Percentiles rank a stretch among this genome's conserved stretches.
phyloP scores from a whole-genome alignment of 2,888 invertebrate species.

The Caenorhabditis sp. region DNA sequence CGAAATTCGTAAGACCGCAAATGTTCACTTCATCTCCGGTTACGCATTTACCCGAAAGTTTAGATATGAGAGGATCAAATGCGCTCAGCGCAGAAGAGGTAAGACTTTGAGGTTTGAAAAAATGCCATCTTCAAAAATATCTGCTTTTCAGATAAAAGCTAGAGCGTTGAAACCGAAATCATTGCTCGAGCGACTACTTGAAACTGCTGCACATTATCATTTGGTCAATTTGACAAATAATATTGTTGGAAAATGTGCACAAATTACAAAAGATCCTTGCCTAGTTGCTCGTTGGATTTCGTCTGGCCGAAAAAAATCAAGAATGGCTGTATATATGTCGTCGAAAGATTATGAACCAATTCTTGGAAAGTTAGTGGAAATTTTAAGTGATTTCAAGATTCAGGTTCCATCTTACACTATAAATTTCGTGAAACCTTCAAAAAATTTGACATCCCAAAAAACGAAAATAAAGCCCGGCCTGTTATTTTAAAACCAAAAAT shows the following conservation, averaged over 20 bases:
- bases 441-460: too few species aligned
- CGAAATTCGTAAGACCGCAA: conserved; percentile 43
- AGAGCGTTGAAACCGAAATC: conserved; percentile 31
- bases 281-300: conserved; percentile 23
- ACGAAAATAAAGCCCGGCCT: too few species aligned
- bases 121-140: neutral
- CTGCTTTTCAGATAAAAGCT: conserved; percentile 47
- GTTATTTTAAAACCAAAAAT: too few species aligned
- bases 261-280: conserved; percentile 39
- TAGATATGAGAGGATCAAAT: conserved; percentile 60
- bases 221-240: conserved; percentile 48
- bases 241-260: conserved; percentile 39
- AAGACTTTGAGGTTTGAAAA: neutral
- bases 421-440: too few species aligned
- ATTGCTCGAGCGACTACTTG: conserved; percentile 50
- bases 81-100: conserved; percentile 54
- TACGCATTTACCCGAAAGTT: conserved; percentile 51
- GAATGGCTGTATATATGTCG: conserved; percentile 41
- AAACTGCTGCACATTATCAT: conserved; percentile 56
- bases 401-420: too few species aligned
- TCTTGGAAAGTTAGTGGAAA: conserved; percentile 49
- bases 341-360: conserved; percentile 55
- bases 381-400: too few species aligned
- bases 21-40: conserved; percentile 57
- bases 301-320: conserved; percentile 16